Percentiles rank a stretch among this genome's conserved stretches.
Conservation (phyloP, 2,888 invertebrate genomes). For the Amphipoea lucens region DNA sequence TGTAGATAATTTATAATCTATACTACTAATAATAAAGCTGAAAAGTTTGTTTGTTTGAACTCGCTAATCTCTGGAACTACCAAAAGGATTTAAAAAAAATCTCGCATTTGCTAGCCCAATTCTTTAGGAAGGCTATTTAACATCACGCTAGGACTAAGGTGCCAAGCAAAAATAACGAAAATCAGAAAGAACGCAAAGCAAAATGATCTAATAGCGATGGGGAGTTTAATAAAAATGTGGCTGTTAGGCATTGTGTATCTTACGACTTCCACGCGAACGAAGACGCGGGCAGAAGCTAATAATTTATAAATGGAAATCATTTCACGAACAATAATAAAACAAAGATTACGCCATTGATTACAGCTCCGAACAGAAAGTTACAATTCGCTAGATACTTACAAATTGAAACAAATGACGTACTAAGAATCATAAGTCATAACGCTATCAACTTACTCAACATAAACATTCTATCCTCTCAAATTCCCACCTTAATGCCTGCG, state of each 20-base stretch:
- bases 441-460: conserved; percentile 51
- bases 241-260: too few species aligned
- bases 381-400: conserved; percentile 14
- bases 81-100: background rate
- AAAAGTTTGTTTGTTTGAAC: background rate
- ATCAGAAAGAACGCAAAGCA: too few species aligned
- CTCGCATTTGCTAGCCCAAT: too few species aligned
- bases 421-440: conserved; percentile 45
- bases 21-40: background rate
- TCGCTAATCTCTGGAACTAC: background rate
- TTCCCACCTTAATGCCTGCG: conserved; percentile 60
- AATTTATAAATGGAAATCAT: conserved; percentile 6
- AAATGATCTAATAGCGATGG: too few species aligned
- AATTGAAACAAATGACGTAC: conserved; percentile 51
- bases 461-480: conserved; percentile 56
- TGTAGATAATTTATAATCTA: background rate
- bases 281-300: background rate
- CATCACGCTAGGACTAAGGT: too few species aligned
- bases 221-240: too few species aligned
- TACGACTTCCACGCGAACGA: background rate
- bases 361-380: conserved; percentile 20
- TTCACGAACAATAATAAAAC: conserved; percentile 7
- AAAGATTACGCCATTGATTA: conserved; percentile 14
- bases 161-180: too few species aligned
- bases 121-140: too few species aligned